phyloP scores from a whole-genome alignment of 2,888 invertebrate genomes.

The Polyommatus iphigenia region DNA sequence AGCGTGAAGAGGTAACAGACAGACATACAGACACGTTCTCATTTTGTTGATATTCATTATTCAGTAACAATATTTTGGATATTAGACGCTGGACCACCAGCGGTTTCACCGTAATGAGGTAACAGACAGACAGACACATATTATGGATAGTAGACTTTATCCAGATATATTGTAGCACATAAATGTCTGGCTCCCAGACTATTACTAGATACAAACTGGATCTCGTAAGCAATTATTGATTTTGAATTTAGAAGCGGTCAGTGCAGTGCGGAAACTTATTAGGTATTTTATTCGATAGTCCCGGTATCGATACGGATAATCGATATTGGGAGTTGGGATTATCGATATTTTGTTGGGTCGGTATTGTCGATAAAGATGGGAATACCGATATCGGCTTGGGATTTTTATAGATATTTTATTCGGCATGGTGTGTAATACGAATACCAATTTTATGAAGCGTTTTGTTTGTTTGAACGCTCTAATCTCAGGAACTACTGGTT shows the following conservation, averaged over 20 bases:
- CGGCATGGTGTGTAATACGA: not conserved
- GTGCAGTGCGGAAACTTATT: slow-evolving; percentile 47
- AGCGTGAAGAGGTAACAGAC: no score
- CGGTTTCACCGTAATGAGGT: no score
- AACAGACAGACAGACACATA: no score
- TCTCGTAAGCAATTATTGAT: slow-evolving; percentile 53
- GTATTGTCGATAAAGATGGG: slow-evolving; percentile 16
- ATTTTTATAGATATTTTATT: not conserved
- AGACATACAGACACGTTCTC: no score
- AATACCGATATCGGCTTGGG: not conserved
- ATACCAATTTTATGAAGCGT: no score
- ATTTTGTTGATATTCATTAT: no score
- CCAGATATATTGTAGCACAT: no score
- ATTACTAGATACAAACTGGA: slow-evolving; percentile 7
- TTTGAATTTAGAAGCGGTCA: slow-evolving; percentile 52
- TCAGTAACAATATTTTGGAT: no score
- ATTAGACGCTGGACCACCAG: no score
- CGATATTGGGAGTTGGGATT: slow-evolving; percentile 23
- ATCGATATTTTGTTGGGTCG: slow-evolving; percentile 14
- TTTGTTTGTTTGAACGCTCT: not conserved
- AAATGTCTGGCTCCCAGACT: not conserved
- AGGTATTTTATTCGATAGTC: slow-evolving; percentile 48
- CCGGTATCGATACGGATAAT: slow-evolving; percentile 39
- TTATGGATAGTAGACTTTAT: no score
- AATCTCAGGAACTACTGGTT: not conserved